phyloP scores from a whole-genome alignment of 2,797 vertebrate genomes.

The Leptatherina wallacei region DNA sequence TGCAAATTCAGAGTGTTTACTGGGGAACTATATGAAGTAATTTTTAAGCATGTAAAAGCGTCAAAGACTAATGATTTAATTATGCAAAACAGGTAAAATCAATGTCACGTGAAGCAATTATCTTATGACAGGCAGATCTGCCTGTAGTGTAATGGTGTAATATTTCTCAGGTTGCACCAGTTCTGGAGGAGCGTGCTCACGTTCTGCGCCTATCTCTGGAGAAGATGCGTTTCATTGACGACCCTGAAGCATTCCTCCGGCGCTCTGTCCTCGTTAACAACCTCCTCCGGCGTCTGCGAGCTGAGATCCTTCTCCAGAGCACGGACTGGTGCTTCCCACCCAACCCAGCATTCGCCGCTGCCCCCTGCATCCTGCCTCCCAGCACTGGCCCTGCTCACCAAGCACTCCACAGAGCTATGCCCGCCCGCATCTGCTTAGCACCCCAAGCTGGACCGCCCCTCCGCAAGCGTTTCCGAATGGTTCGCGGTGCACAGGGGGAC shows the following conservation, averaged over 20 bases:
- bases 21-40: not conserved
- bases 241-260: slow-evolving; percentile 93
- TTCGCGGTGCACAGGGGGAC: slow-evolving; percentile 72
- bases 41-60: not conserved
- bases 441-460: slow-evolving; percentile 83
- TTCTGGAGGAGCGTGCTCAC: slow-evolving; percentile 93
- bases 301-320: slow-evolving; percentile 94
- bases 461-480: slow-evolving; percentile 90
- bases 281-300: slow-evolving; percentile 91
- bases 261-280: slow-evolving; percentile 97
- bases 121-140: not conserved
- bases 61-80: not conserved
- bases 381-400: slow-evolving; percentile 50
- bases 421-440: slow-evolving; percentile 67
- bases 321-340: slow-evolving; percentile 91
- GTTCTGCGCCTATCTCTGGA: slow-evolving; percentile 95
- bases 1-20: not conserved
- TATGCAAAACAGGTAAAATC: not conserved
- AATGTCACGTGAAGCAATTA: not conserved
- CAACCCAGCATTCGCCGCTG: slow-evolving; percentile 48
- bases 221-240: slow-evolving; percentile 95
- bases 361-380: slow-evolving; percentile 56
- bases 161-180: slow-evolving; percentile 75
- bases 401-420: slow-evolving; percentile 61
- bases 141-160: not conserved